Percentiles rank a stretch among this genome's conserved stretches.
These are phyloP conservation scores for Leptopilina drosophilae DNA, from an alignment of 2,888 invertebrate genomes.

Conservation along the genomic window DNA sequence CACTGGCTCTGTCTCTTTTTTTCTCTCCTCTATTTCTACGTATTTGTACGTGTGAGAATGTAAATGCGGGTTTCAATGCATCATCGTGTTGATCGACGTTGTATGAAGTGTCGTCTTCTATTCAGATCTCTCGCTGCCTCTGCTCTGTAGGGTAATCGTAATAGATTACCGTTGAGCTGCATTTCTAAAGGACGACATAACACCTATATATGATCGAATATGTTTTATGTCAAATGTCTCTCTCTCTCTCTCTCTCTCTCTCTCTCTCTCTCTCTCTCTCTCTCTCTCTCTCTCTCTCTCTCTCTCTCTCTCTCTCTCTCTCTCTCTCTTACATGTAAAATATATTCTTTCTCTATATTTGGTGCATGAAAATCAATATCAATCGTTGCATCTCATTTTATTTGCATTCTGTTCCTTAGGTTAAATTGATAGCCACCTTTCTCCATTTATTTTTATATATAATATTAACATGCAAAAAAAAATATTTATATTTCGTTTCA, in stretches of 20 bases:
- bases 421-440: slow-evolving; percentile 29
- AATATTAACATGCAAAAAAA: not conserved
- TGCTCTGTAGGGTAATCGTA: slow-evolving; percentile 1
- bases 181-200: slow-evolving; percentile 30
- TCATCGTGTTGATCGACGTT: slow-evolving; percentile 31
- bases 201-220: slow-evolving; percentile 20
- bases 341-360: not conserved
- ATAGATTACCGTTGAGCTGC: slow-evolving; percentile 37
- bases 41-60: not conserved
- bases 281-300: not conserved
- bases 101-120: slow-evolving; percentile 37
- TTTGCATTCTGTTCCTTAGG: slow-evolving; percentile 7
- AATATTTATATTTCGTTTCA: not conserved
- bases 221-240: slow-evolving; percentile 32
- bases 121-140: slow-evolving; percentile 22
- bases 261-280: not conserved
- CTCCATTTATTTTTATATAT: slow-evolving; percentile 12
- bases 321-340: not conserved
- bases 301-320: too few species aligned
- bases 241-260: not conserved
- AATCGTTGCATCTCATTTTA: slow-evolving; percentile 22
- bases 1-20: not conserved
- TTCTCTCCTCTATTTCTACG: not conserved
- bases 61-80: slow-evolving; percentile 29
- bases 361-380: slow-evolving; percentile 17